Base-by-base conservation (phyloP, 1,140 invertebrate genomes). In the Caenorhabditis tropicalis region DNA sequence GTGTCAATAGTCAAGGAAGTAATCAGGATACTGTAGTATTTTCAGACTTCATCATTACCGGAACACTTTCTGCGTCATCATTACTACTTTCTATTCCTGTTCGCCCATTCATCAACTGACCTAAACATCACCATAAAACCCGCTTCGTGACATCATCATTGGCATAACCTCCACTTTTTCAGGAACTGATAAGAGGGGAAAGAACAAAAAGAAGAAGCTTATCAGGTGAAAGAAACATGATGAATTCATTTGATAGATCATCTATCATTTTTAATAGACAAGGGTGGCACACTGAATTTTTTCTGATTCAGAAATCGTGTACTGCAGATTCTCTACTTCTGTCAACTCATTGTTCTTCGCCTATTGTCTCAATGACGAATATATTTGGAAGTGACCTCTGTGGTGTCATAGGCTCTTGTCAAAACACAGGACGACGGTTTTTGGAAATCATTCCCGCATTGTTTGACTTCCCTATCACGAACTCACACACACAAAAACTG, bases 391-490 rank as follows among this genome's bases (percentile, higher is more conserved):
- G n/a, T 58, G 53, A 27, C 27, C 27, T 12, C 53, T n/a, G 33
- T 21, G 65, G 65, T 74, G 36, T 74, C 65, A 74, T 74, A 74
- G 65, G 7, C 65, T 31, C 19, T 43, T 27, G 65, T 74, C 65
- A 43, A 74, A 74, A 74, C 36, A 74, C 31, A 36, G 21, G 24
- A 1, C 29, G 15, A 46, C n/a, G n/a, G n/a, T n/a, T n/a, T n/a
- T n/a, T n/a, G n/a, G n/a, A n/a, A n/a, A n/a, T n/a, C n/a, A n/a
- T n/a, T n/a, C n/a, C n/a, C n/a, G n/a, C 65, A 74, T 74, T 74
- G 36, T 74, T 74, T 74, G 65, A 74, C 65, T 74, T 74, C 65
- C 65, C 65, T 74, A 74, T 74, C 65, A 74, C 65, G 65, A 74
- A 12, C n/a, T n/a, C n/a, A n/a, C 6, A 46, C 7, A 21, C 7